Evolutionary conservation across 2,888 invertebrate genomes (phyloP).

Genomic region (Griposia aprilina): DNA sequence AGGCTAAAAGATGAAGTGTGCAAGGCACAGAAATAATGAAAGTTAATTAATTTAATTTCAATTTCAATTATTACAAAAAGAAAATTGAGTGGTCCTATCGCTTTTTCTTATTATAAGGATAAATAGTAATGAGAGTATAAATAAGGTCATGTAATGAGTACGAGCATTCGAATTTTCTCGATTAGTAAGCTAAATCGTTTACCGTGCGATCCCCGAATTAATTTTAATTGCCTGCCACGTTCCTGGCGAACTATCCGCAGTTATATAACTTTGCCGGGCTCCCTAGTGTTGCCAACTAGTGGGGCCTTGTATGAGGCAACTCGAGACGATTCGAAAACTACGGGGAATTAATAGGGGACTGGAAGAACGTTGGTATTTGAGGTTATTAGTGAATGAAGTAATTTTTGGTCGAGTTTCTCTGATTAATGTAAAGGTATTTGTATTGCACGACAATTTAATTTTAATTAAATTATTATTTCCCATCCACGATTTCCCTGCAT

Average conservation of each 20-base stretch:
- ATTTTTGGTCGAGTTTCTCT: background rate
- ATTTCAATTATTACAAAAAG: too few relatives aligned
- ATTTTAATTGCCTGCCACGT: conserved; percentile 41
- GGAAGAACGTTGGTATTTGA: background rate
- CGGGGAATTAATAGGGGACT: background rate
- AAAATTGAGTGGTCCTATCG: too few relatives aligned
- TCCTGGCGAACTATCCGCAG: conserved; percentile 43
- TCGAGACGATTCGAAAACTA: conserved; percentile 38
- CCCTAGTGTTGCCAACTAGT: conserved; percentile 41
- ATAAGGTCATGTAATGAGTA: conserved; percentile 13
- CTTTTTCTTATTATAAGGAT: background rate
- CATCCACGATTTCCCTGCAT: too few relatives aligned
- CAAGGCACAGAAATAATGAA: too few relatives aligned
- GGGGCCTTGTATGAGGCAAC: conserved; percentile 39
- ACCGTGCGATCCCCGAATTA: conserved; percentile 4
- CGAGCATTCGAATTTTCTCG: conserved; percentile 11
- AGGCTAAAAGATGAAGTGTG: too few relatives aligned
- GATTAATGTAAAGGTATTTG: background rate
- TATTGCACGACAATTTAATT: too few relatives aligned
- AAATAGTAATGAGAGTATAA: background rate
- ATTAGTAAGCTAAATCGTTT: conserved; percentile 11
- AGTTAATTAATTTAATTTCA: too few relatives aligned
- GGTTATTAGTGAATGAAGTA: background rate
- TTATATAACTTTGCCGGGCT: conserved; percentile 32
- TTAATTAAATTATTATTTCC: too few relatives aligned